phyloP scores from a whole-genome alignment of 2,113 vertebrate species.

The Brachirus orientalis region DNA sequence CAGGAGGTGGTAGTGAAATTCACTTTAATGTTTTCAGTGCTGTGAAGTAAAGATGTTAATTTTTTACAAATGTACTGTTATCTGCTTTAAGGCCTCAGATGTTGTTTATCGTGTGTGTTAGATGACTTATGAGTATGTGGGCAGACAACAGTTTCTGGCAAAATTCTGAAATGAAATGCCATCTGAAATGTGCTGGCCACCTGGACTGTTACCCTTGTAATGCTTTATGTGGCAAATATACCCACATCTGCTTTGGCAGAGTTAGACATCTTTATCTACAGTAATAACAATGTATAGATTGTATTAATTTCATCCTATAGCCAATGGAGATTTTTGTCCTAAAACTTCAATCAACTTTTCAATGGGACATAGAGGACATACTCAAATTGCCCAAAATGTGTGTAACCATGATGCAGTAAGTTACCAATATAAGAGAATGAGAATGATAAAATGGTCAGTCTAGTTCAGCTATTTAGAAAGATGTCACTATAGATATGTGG shows the following conservation, averaged over 20 bases:
- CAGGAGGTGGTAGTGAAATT: neutral
- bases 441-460: constrained; percentile 4
- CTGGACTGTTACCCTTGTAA: constrained; percentile 35
- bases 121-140: neutral
- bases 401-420: too few species aligned
- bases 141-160: constrained; percentile 35
- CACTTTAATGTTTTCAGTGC: neutral
- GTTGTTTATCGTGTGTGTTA: constrained; percentile 41
- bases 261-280: neutral
- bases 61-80: constrained; percentile 11
- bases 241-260: neutral
- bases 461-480: constrained; percentile 13
- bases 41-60: neutral
- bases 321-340: neutral
- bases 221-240: constrained; percentile 15
- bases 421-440: too few species aligned
- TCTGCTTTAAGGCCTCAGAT: constrained; percentile 33
- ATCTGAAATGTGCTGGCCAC: constrained; percentile 44
- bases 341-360: neutral
- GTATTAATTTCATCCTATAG: neutral
- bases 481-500: constrained; percentile 12
- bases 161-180: constrained; percentile 22
- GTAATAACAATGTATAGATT: neutral
- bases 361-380: neutral
- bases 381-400: neutral